These are phyloP conservation scores for Euura lappo DNA, from an alignment of 1,140 invertebrate species.

Conservation along the genomic window DNA sequence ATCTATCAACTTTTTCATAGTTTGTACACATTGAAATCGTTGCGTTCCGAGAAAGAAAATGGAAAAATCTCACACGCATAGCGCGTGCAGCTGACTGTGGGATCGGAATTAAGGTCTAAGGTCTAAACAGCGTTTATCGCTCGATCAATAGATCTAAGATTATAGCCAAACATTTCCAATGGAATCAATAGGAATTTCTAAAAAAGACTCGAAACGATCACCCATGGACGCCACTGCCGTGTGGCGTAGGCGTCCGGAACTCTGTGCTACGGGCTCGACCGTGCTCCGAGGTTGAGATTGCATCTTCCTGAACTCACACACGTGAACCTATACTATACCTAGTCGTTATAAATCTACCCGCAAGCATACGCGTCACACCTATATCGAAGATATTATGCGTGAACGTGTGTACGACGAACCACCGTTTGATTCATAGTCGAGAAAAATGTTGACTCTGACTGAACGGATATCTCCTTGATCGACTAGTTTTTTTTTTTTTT, in stretches of 20 bases:
- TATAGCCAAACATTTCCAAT: constrained; percentile 2
- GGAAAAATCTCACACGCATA: neutral
- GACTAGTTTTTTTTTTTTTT: neutral
- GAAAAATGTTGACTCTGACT: neutral
- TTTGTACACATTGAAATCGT: neutral
- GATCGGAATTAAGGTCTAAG: too few species aligned
- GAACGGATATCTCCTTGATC: neutral
- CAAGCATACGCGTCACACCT: neutral
- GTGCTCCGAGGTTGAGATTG: neutral
- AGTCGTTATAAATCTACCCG: neutral
- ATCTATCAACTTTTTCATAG: neutral
- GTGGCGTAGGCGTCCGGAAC: constrained; percentile 4
- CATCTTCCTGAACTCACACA: neutral
- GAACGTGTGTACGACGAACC: neutral
- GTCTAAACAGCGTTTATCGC: neutral
- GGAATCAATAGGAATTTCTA: constrained; percentile 7
- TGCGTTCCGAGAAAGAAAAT: neutral
- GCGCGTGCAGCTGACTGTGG: neutral
- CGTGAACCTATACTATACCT: neutral
- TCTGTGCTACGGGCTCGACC: neutral
- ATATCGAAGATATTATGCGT: neutral
- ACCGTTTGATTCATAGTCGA: neutral
- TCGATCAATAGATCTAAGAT: neutral
- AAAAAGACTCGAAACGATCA: neutral
- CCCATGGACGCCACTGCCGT: neutral